Evolutionary conservation across 2,113 vertebrate genomes (phyloP).

Genomic region (Tragelaphus buxtoni): DNA sequence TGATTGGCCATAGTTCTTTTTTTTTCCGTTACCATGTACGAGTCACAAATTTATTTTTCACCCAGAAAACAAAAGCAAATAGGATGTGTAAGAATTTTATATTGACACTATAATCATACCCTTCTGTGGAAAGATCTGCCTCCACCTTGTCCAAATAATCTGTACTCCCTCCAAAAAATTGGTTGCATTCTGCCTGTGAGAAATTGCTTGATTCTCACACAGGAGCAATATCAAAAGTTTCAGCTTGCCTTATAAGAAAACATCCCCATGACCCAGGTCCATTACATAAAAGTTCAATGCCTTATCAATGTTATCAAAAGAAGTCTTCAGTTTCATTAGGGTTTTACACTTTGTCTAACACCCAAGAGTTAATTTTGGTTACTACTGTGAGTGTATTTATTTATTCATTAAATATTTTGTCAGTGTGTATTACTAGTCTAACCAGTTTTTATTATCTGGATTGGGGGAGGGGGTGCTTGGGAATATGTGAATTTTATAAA

Average conservation of each 20-base stretch:
- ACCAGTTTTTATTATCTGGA: neutral
- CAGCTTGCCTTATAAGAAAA: neutral
- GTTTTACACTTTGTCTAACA: neutral
- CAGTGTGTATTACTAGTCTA: neutral
- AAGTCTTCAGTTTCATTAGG: neutral
- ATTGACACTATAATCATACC: neutral
- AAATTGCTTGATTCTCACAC: neutral
- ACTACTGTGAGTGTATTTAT: neutral
- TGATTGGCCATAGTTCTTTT: neutral
- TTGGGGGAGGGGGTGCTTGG: too few species aligned
- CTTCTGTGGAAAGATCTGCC: neutral
- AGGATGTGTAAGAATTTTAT: neutral
- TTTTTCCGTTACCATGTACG: neutral
- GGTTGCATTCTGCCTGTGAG: neutral
- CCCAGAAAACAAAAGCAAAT: conserved; percentile 15
- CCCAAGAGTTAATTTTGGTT: neutral
- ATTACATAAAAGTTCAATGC: neutral
- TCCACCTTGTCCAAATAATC: neutral
- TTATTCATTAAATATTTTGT: neutral
- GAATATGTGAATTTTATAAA: neutral
- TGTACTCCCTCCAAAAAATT: neutral
- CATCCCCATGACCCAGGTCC: neutral
- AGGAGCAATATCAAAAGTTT: neutral
- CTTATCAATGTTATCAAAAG: conserved; percentile 2
- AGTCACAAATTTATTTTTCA: neutral